phyloP scores from a whole-genome alignment of 2,113 vertebrate genomes.

The Eulemur rufifrons region DNA sequence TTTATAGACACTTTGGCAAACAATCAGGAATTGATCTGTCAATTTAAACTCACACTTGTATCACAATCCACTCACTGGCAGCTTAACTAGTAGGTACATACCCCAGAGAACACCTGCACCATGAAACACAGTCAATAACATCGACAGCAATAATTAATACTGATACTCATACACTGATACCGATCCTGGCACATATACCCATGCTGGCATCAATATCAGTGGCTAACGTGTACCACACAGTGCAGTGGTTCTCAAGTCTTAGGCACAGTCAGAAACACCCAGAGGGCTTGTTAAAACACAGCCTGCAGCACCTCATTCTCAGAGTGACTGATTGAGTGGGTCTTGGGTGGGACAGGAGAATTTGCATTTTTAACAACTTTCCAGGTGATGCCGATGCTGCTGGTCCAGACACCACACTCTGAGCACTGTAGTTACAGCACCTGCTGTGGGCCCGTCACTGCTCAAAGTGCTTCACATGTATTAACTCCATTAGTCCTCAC shows the following conservation, averaged over 20 bases:
- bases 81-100: neutral
- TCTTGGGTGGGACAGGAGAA: neutral
- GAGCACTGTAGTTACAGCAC: rapidly evolving
- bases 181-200: rapidly evolving
- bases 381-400: neutral
- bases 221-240: rapidly evolving
- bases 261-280: no score
- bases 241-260: neutral
- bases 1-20: neutral
- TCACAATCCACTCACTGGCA: neutral
- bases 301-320: neutral
- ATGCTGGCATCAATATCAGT: no score
- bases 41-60: neutral
- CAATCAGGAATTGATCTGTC: neutral
- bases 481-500: neutral
- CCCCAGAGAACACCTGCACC: no score
- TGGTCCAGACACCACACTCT: no score
- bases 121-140: no score
- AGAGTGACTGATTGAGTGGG: neutral
- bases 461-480: neutral
- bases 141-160: neutral
- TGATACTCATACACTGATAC: rapidly evolving
- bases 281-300: neutral
- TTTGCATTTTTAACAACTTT: neutral
- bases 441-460: neutral